Evolutionary conservation across 92 coral and sea anemone species (phyloP), one percentile per base, ranked within the genome.

Genomic region (Palythoa grandiflora): DNA sequence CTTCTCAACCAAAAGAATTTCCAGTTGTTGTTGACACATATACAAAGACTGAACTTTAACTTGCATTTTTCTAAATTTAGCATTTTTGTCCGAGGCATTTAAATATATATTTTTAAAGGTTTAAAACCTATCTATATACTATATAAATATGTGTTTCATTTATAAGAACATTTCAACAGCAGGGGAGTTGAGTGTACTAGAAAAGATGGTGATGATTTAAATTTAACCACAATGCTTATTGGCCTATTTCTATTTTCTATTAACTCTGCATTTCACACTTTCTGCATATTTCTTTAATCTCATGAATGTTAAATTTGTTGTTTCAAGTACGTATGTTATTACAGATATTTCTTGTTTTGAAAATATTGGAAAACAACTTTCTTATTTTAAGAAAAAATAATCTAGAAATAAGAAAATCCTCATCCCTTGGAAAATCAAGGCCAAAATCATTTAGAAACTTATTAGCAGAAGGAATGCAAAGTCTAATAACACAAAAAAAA

Each of bases 391-490:
- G 73, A 68, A 68, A 68, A 68, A 28, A 68, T 68, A 35, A 20
- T 9, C 73, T 68, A 66, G 15, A 66, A 66, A n/a, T 66, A 66
- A 66, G 72, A 66, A 66, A 66, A 66, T 66, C 72, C 7, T n/a
- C 72, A 66, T n/a, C 37, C 72, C 72, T n/a, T 57, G 63, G 14
- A 57, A 11, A 57, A 57, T 57, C 63, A n/a, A 17, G 72, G 72
- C 37, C 63, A 57, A n/a, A n/a, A 66, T 66, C 72, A 66, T n/a
- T 28, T 66, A 66, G 72, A 66, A 66, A 66, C 72, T 66, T 66
- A 66, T 66, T 66, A 66, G 72, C 72, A 66, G 72, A 66, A 9
- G 73, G 6, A 68, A 68, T 20, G 73, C 13, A 10, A 9, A 21
- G 73, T 9, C 38, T 4, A 68, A 9, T 68, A 68, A 68, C 10